Percentiles rank a stretch among this genome's conserved stretches.
These are phyloP conservation scores for Lepus townsendii DNA, from an alignment of 2,797 vertebrate species.

Conservation along the genomic window DNA sequence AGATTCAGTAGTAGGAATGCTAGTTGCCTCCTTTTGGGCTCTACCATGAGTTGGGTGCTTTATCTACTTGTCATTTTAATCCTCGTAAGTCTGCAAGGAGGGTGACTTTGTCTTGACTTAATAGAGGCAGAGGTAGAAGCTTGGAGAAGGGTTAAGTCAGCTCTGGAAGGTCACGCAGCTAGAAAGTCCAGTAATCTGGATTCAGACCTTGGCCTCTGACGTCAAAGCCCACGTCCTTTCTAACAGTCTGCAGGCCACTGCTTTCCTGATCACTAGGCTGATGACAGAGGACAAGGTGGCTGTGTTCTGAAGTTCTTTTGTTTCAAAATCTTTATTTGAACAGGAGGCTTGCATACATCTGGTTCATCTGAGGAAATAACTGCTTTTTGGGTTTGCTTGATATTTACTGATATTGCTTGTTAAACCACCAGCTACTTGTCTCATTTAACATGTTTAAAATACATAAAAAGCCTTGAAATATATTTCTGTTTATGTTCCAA, in stretches of 20 bases:
- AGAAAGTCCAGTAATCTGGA: not conserved
- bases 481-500: not conserved
- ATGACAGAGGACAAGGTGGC: not conserved
- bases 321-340: constrained; percentile 60
- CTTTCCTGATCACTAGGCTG: not conserved
- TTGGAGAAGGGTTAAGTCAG: not conserved
- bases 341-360: not conserved
- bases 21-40: not conserved
- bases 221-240: not conserved
- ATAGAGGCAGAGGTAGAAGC: not conserved
- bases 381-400: constrained; percentile 39
- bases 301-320: not conserved
- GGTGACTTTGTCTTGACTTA: not conserved
- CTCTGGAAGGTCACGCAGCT: not conserved
- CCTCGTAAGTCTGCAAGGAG: not conserved
- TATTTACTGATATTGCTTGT: constrained; percentile 22
- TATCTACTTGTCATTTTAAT: not conserved
- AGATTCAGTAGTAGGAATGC: not conserved
- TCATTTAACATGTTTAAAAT: not conserved
- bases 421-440: not conserved
- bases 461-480: constrained; percentile 23
- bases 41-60: not conserved
- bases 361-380: constrained; percentile 27
- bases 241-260: not conserved
- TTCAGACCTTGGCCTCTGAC: not conserved